Evolutionary conservation across 2,888 invertebrate genomes (phyloP), one percentile per base, ranked within the genome.

Genomic region (Acrocyrtus sp.): DNA sequence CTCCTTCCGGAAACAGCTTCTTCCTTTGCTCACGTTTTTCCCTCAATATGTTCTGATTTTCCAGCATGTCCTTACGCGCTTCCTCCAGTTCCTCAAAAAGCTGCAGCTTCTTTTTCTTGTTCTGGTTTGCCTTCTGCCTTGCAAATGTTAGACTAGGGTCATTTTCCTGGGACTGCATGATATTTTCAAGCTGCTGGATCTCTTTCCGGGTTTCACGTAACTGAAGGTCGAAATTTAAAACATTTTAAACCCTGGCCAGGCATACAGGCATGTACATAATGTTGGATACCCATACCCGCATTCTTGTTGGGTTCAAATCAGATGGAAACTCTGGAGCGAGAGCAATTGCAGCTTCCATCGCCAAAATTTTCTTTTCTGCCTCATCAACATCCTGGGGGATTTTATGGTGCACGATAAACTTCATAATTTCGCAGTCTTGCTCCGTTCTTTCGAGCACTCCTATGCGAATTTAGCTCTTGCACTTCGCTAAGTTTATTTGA

Each of bases 361-460:
- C 88, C 45, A 92, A 86, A 80, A 90, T 89, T 80, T 89, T 88
- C 82, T 89, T 88, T 58, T 89, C 85, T 10, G 85, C 84, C 4
- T 51, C 54, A 1, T 86, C 84, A 48, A 90, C 86, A 83, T 95
- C 94, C 80, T 90, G 88, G 0, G 93, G 93, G 62, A 95, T 83
- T 83, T 94, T 92, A 82, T 93, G 92, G 76, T 90, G 90, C 0
- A 90, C 89, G 74, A 95, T 87, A 84, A 91, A 93, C 72, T 86
- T 87, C 82, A 92, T 91, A 34, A 92, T 88, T 85, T 91, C 89
- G 45, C 90, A 88, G 85, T 93, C 93, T 83, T 93, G 92, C 82
- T 91, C 89, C 76, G 93, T 84, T 79, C 90, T 88, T 82, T 90
- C 89, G 51, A 93, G 85, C 62, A 0, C 89, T 88, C 4, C 88